Conservation (phyloP, 2,888 invertebrate species). For the Tetragnatha montana region DNA sequence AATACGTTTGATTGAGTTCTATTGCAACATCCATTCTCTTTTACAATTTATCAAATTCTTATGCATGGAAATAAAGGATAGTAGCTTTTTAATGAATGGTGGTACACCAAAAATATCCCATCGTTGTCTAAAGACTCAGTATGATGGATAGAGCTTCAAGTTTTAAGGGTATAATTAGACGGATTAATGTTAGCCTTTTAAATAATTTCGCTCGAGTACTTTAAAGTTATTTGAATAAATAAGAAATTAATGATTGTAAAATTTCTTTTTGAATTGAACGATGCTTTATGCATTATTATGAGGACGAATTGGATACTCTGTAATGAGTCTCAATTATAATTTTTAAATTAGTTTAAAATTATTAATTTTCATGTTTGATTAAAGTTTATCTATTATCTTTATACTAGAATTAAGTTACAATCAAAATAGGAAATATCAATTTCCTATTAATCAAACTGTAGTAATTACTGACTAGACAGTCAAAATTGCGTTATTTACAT, state of each 20-base stretch:
- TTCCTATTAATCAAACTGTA: too few species aligned
- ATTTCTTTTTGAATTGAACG: neutral
- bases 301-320: neutral
- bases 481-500: too few species aligned
- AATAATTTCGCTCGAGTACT: neutral
- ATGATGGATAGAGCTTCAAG: neutral
- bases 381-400: too few species aligned
- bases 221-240: neutral
- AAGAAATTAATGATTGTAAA: neutral
- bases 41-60: neutral
- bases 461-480: too few species aligned
- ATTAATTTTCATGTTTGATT: too few species aligned
- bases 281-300: slow-evolving; percentile 4
- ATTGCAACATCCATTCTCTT: neutral
- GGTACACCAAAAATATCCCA: neutral
- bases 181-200: too few species aligned
- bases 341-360: too few species aligned
- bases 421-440: too few species aligned
- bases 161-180: too few species aligned
- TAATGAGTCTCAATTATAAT: too few species aligned
- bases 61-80: neutral
- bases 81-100: neutral
- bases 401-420: too few species aligned
- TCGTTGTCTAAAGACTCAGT: neutral
- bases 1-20: neutral